Conservation (phyloP, 2,797 vertebrate genomes). For the Danio aesculapii region DNA sequence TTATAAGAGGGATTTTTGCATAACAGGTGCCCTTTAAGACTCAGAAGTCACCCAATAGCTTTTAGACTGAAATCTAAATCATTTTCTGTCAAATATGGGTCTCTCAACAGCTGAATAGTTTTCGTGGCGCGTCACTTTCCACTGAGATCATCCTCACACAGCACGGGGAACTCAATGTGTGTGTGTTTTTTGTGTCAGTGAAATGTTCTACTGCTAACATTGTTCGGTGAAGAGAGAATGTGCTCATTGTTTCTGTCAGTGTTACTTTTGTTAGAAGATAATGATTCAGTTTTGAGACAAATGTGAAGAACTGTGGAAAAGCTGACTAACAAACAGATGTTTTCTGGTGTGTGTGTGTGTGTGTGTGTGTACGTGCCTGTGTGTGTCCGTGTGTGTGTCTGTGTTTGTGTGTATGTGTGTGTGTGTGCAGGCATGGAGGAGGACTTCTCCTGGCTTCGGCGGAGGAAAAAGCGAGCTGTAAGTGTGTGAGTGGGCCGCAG, state of each 20-base stretch:
- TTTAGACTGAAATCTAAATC: no score
- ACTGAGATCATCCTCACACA: not conserved
- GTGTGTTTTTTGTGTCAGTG: not conserved
- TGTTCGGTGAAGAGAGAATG: not conserved
- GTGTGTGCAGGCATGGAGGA: slow-evolving; percentile 51
- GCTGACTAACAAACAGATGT: not conserved
- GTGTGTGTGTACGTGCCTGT: slow-evolving; percentile 19
- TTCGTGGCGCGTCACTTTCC: not conserved
- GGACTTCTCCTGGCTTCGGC: slow-evolving; percentile 88
- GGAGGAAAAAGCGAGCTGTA: slow-evolving; percentile 92
- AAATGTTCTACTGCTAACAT: no score
- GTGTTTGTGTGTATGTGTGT: slow-evolving; percentile 15
- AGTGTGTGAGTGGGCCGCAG: slow-evolving; percentile 70
- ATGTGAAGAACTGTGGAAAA: not conserved
- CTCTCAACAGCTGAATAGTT: not conserved
- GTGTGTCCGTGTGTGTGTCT: slow-evolving; percentile 45
- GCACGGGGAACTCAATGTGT: not conserved
- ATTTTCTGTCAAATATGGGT: no score
- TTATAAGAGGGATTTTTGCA: no score
- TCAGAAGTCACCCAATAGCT: no score
- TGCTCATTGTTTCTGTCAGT: not conserved
- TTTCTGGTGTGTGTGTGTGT: slow-evolving; percentile 36
- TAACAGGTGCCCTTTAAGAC: no score
- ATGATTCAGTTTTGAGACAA: not conserved
- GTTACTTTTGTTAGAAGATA: not conserved